Base-by-base conservation (phyloP, 2,113 vertebrate genomes). In the Trogon melanurus region DNA sequence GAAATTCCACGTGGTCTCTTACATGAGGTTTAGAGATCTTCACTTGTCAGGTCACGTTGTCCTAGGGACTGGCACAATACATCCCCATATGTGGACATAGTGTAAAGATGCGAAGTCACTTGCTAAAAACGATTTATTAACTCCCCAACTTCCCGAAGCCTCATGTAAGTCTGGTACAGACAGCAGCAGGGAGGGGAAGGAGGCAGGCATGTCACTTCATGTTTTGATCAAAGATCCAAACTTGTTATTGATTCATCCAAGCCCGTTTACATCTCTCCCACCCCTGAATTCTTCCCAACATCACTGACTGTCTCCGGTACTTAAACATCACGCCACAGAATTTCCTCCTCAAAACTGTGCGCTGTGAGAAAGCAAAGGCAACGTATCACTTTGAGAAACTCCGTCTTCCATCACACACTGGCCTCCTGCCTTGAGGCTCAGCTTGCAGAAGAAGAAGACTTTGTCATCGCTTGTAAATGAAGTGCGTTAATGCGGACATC, bases 241-340 rank as follows among this genome's bases (percentile, higher is more conserved):
- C 89, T 81, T 85, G 30, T 61, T 97, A 81, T 85, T 92, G 83
- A 94, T 93, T 94, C 80, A 79, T 81, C 70, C 57, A 94, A 91
- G 76, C 69, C 72, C 30, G 58, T 84, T 92, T 90, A 87, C 57
- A 19, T 81, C 81, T 53, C n/a, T 86, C 44, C 76, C 44, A 64
- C 20, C 62, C 34, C 76, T 60, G 54, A 95, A 89, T 91, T 95
- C 69, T 96, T 88, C 88, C 76, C 73, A 95, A 72, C 70, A 38
- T 93, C 88, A 54, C 76, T 82, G 65, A 75, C 25, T 91, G 38
- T 84, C 65, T 92, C 79, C 5, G 2, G 69, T 67, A 78, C 19
- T 86, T 84, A 61, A 57, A 79, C n/a, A 91, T 61, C 54, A 89
- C 93, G 36, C 54, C 54, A 70, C 88, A 91, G 60, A 88, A 93